A percentile compares a stretch with the other conserved stretches of the same genome.
Evolutionary conservation across 2,797 vertebrate genomes (phyloP).

Genomic region (Paramormyrops hopkinsi): DNA sequence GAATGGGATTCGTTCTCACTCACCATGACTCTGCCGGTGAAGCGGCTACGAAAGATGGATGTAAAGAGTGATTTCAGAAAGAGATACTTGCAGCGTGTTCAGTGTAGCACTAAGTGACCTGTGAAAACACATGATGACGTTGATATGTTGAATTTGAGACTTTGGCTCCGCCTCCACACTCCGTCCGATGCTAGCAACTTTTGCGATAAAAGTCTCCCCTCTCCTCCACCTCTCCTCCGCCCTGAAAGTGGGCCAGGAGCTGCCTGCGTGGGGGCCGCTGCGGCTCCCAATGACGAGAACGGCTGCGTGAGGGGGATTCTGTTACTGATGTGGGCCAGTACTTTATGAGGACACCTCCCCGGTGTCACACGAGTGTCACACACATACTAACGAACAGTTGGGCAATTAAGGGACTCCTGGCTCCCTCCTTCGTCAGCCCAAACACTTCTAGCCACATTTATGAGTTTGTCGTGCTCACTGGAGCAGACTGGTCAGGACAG

Average conservation of each 20-base stretch:
- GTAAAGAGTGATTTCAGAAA: neutral
- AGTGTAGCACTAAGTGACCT: neutral
- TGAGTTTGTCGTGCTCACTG: neutral
- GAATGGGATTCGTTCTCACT: neutral
- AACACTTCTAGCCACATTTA: neutral
- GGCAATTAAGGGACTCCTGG: neutral
- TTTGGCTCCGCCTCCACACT: neutral
- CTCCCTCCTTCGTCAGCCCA: neutral
- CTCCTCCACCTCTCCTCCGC: neutral
- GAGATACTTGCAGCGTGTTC: neutral
- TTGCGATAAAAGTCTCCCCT: neutral
- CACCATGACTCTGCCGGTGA: neutral
- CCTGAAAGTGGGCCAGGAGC: neutral
- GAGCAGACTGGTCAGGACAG: neutral
- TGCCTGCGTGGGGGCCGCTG: neutral
- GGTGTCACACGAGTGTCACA: neutral
- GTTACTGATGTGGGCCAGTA: neutral
- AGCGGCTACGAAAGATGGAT: neutral
- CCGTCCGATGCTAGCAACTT: neutral
- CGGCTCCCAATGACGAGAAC: neutral
- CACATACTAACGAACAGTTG: neutral
- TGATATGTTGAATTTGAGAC: neutral
- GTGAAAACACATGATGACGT: neutral
- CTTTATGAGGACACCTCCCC: neutral
- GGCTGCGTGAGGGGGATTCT: neutral